Conservation (phyloP, 92 coral and sea anemone species). For the Palythoa grandis region DNA sequence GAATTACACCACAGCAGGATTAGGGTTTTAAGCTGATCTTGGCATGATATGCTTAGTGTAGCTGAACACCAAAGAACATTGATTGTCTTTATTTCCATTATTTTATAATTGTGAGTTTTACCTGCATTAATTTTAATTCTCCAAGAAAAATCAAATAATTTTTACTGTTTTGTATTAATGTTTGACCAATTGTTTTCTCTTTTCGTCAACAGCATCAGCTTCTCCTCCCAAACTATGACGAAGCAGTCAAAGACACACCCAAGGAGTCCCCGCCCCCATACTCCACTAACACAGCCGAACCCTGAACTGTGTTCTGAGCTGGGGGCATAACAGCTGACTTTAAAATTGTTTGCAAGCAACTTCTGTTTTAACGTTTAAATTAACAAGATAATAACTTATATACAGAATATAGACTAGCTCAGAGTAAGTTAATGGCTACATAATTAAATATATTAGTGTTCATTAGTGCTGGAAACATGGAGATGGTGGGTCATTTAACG, state of each 20-base stretch:
- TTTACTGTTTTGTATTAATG: too few species aligned
- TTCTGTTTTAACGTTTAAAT: neutral
- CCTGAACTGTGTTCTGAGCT: neutral
- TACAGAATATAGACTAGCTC: neutral
- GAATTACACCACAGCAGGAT: too few species aligned
- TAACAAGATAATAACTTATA: neutral
- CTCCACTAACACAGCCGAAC: slow-evolving; percentile 35
- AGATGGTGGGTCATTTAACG: neutral
- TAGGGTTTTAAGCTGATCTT: too few species aligned
- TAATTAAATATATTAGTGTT: neutral
- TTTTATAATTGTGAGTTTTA: too few species aligned
- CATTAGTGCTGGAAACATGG: neutral
- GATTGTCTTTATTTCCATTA: too few species aligned
- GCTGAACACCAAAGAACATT: too few species aligned
- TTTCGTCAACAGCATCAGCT: slow-evolving; percentile 68
- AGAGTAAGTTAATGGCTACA: neutral
- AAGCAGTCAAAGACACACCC: slow-evolving; percentile 97
- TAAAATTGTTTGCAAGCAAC: neutral
- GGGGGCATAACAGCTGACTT: neutral
- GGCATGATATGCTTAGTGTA: too few species aligned
- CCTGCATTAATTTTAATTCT: too few species aligned
- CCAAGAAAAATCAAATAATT: too few species aligned
- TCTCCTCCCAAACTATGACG: slow-evolving; percentile 94
- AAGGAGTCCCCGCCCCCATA: slow-evolving; percentile 97
- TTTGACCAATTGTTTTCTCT: neutral